A percentile compares a stretch with the other conserved stretches of the same genome.
Evolutionary conservation across 2,888 invertebrate genomes (phyloP).

Genomic region (Pandemis corylana): DNA sequence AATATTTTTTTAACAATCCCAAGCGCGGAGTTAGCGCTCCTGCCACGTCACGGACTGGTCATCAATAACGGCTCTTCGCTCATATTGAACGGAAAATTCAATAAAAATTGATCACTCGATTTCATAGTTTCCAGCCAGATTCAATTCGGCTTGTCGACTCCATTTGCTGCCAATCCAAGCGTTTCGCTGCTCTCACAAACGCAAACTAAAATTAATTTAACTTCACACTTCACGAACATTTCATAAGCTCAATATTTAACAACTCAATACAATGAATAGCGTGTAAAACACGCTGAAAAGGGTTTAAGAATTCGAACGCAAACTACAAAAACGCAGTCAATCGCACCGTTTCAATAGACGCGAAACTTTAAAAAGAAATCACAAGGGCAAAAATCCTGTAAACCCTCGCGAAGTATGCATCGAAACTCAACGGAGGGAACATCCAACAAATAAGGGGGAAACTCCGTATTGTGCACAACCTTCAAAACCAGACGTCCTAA

Average conservation of each 20-base stretch:
- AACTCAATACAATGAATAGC: background rate
- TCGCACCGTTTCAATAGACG: slow-evolving; percentile 65
- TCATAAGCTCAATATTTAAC: slow-evolving; percentile 1
- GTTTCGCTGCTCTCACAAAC: slow-evolving; percentile 43
- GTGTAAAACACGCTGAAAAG: slow-evolving; percentile 1
- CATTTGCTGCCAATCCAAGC: slow-evolving; percentile 53
- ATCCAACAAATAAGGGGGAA: slow-evolving; percentile 78
- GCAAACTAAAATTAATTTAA: slow-evolving; percentile 33
- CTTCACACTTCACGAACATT: slow-evolving; percentile 7
- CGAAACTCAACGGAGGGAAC: slow-evolving; percentile 61
- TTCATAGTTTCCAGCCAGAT: slow-evolving; percentile 66
- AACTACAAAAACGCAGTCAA: slow-evolving; percentile 63
- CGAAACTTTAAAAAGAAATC: slow-evolving; percentile 63
- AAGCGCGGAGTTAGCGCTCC: slow-evolving; percentile 52
- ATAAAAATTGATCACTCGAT: slow-evolving; percentile 77
- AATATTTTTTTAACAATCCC: background rate
- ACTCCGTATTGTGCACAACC: slow-evolving; percentile 77
- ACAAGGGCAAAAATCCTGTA: slow-evolving; percentile 65
- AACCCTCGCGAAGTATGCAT: slow-evolving; percentile 68
- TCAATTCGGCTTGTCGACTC: slow-evolving; percentile 53
- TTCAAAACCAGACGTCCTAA: slow-evolving; percentile 84
- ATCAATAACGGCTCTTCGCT: slow-evolving; percentile 75
- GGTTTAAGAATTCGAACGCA: slow-evolving; percentile 6
- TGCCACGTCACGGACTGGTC: slow-evolving; percentile 67
- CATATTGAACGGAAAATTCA: slow-evolving; percentile 79